Conservation (phyloP, 2,113 vertebrate genomes). For the Elephantulus edwardii region DNA sequence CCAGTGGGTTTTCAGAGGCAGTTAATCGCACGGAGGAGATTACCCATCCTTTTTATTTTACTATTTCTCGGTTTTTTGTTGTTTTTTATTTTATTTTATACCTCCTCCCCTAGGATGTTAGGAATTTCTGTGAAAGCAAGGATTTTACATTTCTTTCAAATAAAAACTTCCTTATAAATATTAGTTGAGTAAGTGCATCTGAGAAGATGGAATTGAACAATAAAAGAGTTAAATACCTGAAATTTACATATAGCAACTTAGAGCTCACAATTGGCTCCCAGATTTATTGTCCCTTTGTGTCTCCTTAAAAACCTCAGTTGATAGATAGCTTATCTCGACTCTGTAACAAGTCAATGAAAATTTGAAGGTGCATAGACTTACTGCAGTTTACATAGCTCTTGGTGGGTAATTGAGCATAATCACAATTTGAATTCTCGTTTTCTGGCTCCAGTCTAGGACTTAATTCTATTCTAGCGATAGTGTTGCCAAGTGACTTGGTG, state of each 20-base stretch:
- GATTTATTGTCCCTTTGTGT: not conserved
- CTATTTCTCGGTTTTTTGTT: not conserved
- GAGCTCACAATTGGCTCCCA: accelerated
- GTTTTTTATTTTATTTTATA: accelerated
- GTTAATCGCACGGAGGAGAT: too few species aligned
- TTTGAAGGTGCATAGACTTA: not conserved
- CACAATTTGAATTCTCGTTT: not conserved
- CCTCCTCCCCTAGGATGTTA: not conserved
- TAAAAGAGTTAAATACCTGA: too few species aligned
- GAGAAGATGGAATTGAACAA: not conserved
- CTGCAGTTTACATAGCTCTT: not conserved
- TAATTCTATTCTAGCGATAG: not conserved
- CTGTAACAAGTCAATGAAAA: accelerated
- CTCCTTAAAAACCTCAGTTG: not conserved
- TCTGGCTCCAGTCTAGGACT: not conserved
- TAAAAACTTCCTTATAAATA: too few species aligned
- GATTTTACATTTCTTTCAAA: too few species aligned
- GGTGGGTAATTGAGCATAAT: not conserved
- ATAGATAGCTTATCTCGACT: accelerated
- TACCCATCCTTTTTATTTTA: not conserved
- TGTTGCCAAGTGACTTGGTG: not conserved
- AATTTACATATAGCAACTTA: accelerated
- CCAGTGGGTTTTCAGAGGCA: too few species aligned
- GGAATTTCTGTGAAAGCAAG: not conserved
- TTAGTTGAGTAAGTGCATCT: accelerated